These are phyloP conservation scores for Trinorchestia longiramus DNA, from an alignment of 1,140 invertebrate genomes.

Conservation along the genomic window DNA sequence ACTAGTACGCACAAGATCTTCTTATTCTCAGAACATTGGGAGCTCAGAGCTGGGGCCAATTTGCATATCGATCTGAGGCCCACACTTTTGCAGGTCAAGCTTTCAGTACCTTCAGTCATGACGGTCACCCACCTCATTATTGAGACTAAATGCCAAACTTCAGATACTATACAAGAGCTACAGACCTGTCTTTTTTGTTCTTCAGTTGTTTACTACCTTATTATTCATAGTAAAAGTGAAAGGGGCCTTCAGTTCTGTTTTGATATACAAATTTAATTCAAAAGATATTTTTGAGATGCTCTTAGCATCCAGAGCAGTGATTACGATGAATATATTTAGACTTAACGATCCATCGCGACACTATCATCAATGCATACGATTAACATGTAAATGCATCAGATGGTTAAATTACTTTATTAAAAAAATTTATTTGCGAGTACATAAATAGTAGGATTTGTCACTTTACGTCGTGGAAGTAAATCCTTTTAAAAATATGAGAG, in stretches of 20 bases:
- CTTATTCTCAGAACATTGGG: too few species aligned
- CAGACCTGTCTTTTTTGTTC: not conserved
- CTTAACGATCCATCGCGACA: not conserved
- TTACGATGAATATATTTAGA: not conserved
- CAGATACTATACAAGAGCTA: not conserved
- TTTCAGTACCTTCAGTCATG: not conserved
- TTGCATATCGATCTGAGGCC: not conserved
- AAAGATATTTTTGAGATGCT: not conserved
- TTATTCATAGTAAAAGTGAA: conserved; percentile 2
- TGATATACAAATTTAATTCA: not conserved
- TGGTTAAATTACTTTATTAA: not conserved
- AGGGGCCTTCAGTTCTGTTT: not conserved
- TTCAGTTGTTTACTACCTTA: not conserved
- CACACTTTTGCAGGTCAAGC: not conserved
- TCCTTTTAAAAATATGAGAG: not conserved
- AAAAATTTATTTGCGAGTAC: not conserved
- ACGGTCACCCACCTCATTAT: not conserved
- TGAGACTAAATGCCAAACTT: not conserved
- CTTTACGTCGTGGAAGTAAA: not conserved
- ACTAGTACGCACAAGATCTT: too few species aligned
- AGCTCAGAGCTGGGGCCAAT: not conserved
- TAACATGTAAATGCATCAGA: not conserved
- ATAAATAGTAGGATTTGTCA: not conserved
- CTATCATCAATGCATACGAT: not conserved
- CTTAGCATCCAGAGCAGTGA: not conserved